These are phyloP conservation scores for Cephus pygmeus DNA, from an alignment of 2,888 invertebrate genomes.

Conservation along the genomic window DNA sequence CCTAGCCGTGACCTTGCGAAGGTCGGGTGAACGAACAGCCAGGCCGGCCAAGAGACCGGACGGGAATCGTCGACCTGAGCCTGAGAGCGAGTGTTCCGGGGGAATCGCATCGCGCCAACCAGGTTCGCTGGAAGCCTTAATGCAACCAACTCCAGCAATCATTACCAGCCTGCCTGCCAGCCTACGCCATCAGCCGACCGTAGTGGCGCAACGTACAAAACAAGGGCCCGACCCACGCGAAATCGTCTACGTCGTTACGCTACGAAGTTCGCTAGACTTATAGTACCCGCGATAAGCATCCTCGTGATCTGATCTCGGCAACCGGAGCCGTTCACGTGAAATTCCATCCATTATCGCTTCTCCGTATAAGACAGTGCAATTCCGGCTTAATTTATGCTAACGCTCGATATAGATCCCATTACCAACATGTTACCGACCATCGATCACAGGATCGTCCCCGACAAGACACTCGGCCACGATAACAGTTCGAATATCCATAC, in stretches of 20 bases:
- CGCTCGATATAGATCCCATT: neutral
- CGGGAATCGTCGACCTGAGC: neutral
- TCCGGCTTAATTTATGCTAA: neutral
- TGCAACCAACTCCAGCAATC: neutral
- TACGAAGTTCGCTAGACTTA: neutral
- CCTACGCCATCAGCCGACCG: neutral
- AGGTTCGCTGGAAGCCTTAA: neutral
- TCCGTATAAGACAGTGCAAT: neutral
- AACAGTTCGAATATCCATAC: neutral
- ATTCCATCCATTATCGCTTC: neutral
- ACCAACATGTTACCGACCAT: neutral
- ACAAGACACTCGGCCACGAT: neutral
- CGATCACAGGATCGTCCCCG: neutral
- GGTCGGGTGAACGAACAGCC: constrained; percentile 65
- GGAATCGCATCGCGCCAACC: neutral
- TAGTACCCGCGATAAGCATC: neutral
- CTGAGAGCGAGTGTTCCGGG: neutral
- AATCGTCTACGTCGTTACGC: neutral
- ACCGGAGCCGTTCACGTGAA: neutral
- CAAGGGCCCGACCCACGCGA: neutral
- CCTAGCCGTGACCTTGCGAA: constrained; percentile 63
- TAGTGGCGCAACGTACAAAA: neutral
- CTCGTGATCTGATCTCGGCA: neutral
- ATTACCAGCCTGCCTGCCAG: neutral
- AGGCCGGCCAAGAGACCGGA: neutral